Evolutionary conservation across 2,797 vertebrate genomes (phyloP).

Genomic region (Poeciliopsis turneri): DNA sequence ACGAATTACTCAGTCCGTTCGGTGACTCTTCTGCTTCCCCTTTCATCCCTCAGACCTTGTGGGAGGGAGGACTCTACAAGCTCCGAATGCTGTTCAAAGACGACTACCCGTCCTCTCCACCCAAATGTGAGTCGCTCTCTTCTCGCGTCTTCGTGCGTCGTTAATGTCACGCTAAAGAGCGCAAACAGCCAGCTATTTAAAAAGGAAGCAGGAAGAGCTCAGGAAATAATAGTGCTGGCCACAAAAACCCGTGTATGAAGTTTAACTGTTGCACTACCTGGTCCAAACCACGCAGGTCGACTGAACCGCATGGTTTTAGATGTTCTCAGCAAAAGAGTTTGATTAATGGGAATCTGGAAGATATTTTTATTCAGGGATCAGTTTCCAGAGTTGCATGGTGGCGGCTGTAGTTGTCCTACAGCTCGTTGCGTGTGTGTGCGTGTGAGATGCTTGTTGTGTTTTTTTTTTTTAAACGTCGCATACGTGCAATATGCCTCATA

Average conservation of each 20-base stretch:
- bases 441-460: not conserved
- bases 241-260: not conserved
- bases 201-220: conserved; percentile 1
- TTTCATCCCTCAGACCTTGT: conserved; percentile 85
- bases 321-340: not conserved
- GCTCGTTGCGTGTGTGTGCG: not conserved
- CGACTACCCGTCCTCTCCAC: conserved; percentile 97
- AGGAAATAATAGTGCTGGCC: not conserved
- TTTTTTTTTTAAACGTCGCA: not conserved
- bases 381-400: not conserved
- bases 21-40: not conserved
- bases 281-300: not conserved
- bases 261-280: not conserved
- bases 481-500: not conserved
- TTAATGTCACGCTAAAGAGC: not conserved
- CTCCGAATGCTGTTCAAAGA: conserved; percentile 99
- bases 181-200: not conserved
- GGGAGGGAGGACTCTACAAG: conserved; percentile 98
- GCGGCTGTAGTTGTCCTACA: not conserved
- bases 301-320: not conserved
- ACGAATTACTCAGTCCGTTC: not conserved
- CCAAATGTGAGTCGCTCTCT: conserved; percentile 90
- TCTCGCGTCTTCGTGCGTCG: not conserved
- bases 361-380: not conserved
- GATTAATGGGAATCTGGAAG: not conserved